Evolutionary conservation across 2,797 vertebrate species (phyloP).

Genomic region (Argentina silus): DNA sequence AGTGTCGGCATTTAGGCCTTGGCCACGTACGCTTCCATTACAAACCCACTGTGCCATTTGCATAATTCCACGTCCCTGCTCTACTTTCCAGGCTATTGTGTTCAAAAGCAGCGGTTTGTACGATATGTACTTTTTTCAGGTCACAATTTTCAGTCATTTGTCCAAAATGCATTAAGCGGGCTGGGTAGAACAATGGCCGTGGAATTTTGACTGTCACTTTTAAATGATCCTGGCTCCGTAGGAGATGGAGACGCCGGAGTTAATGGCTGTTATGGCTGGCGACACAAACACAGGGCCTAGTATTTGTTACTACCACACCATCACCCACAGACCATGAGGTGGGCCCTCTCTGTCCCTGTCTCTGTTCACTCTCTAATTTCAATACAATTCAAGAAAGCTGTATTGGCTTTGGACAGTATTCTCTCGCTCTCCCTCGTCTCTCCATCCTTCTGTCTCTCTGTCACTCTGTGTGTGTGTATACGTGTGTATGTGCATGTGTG

Average conservation of each 20-base stretch:
- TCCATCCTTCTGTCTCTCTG: constrained; percentile 10
- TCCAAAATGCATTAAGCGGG: constrained; percentile 63
- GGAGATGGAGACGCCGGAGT: constrained; percentile 43
- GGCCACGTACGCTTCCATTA: constrained; percentile 49
- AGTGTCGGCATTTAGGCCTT: constrained; percentile 46
- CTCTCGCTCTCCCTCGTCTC: constrained; percentile 2
- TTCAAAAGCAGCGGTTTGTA: constrained; percentile 55
- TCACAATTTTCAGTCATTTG: constrained; percentile 68
- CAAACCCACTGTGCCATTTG: constrained; percentile 60
- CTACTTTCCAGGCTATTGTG: constrained; percentile 71
- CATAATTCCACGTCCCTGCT: constrained; percentile 61
- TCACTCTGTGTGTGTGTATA: neutral
- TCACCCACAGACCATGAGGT: constrained; percentile 50
- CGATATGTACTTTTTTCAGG: constrained; percentile 64
- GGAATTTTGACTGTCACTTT: constrained; percentile 57
- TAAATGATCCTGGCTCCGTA: constrained; percentile 66
- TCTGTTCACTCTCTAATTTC: neutral
- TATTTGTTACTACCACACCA: constrained; percentile 53
- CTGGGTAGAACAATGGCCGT: constrained; percentile 67
- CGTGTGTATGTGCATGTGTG: no score
- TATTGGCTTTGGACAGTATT: neutral
- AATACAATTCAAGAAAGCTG: neutral
- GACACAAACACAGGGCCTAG: constrained; percentile 58
- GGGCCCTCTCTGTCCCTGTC: constrained; percentile 15
- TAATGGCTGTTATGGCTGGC: constrained; percentile 48